Evolutionary conservation across 2,113 vertebrate genomes (phyloP).

Genomic region (Mirounga angustirostris): DNA sequence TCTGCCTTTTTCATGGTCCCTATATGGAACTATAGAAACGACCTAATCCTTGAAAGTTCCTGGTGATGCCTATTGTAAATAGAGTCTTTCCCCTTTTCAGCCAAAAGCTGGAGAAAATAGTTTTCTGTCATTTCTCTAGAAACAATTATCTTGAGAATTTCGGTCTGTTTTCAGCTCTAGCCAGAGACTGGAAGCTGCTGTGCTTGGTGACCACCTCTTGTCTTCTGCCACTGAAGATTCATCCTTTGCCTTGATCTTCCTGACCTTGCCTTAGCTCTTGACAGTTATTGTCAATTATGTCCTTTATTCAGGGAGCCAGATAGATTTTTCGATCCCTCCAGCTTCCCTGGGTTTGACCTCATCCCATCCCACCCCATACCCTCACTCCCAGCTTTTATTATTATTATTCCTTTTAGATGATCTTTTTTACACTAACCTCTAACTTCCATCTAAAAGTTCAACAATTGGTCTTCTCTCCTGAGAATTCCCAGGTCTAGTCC

Average conservation of each 20-base stretch:
- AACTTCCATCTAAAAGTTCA: background rate
- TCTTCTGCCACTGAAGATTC: background rate
- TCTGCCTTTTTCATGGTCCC: background rate
- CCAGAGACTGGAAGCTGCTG: background rate
- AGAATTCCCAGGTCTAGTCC: background rate
- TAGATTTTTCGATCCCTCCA: background rate
- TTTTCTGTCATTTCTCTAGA: slow-evolving; percentile 49
- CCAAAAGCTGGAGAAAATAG: slow-evolving; percentile 1
- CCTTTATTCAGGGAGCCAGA: background rate
- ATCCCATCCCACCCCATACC: background rate
- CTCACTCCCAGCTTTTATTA: background rate
- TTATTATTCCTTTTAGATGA: background rate
- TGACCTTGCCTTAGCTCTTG: background rate
- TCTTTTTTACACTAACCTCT: background rate
- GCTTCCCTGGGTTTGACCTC: background rate
- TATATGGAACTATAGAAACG: background rate
- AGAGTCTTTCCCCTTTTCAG: background rate
- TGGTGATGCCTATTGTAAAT: background rate
- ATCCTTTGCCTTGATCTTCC: background rate
- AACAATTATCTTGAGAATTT: slow-evolving; percentile 50
- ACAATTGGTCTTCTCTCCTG: background rate
- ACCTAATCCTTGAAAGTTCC: background rate
- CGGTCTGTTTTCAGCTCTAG: background rate
- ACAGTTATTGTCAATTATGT: background rate
- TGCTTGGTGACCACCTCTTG: background rate